Evolutionary conservation across 1,140 invertebrate species (phyloP).

Genomic region (Drosophila mojavensis): DNA sequence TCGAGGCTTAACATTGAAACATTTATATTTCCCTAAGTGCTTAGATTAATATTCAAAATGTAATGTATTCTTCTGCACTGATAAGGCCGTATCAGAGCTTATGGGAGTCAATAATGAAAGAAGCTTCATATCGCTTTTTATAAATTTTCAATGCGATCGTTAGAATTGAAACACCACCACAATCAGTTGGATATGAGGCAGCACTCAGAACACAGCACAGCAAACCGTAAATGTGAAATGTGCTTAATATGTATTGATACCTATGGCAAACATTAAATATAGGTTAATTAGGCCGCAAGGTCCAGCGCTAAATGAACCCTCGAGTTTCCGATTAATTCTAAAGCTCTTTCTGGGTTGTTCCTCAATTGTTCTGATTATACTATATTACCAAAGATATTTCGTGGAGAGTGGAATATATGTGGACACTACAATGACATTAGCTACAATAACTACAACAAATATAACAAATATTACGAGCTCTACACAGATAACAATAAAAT

Average conservation of each 20-base stretch:
- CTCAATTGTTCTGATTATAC: neutral
- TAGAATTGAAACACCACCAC: neutral
- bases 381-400: neutral
- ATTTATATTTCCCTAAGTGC: too few species aligned
- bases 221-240: neutral
- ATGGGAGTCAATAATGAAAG: too few species aligned
- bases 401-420: too few species aligned
- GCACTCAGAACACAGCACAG: neutral
- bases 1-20: too few species aligned
- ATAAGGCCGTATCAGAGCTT: neutral
- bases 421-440: neutral
- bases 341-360: constrained; percentile 7
- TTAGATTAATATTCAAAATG: too few species aligned
- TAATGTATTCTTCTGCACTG: neutral
- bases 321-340: neutral
- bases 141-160: neutral
- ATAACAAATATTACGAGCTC: too few species aligned
- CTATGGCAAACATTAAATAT: constrained; percentile 18
- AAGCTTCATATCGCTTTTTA: too few species aligned
- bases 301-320: neutral
- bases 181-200: constrained; percentile 7
- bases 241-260: neutral
- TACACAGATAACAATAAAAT: neutral
- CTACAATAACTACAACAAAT: too few species aligned
- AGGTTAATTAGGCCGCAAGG: constrained; percentile 7